Conservation (phyloP, 2,888 invertebrate genomes). For the Lypha dubia region DNA sequence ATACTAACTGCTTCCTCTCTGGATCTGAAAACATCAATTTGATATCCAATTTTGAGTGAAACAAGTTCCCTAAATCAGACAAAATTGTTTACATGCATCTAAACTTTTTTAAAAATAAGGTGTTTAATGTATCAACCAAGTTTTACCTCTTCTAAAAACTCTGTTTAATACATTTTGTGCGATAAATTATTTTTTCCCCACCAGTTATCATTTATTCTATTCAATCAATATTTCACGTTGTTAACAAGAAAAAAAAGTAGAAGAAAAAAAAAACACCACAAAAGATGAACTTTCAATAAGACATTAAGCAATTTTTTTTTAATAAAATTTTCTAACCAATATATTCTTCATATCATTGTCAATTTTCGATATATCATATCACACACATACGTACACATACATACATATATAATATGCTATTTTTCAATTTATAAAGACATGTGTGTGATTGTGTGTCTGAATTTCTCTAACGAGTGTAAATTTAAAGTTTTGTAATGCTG, state of each 20-base stretch:
- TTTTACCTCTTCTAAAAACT: slow-evolving; percentile 12
- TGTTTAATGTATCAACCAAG: too few species aligned
- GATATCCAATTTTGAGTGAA: too few species aligned
- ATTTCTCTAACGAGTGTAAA: slow-evolving; percentile 34
- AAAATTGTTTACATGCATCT: too few species aligned
- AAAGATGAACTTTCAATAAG: slow-evolving; percentile 65
- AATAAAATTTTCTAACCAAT: slow-evolving; percentile 43
- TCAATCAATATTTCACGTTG: slow-evolving; percentile 38
- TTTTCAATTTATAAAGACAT: neutral
- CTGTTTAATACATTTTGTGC: neutral
- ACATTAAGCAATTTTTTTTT: slow-evolving; percentile 24
- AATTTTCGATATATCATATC: slow-evolving; percentile 47
- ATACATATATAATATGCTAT: slow-evolving; percentile 14
- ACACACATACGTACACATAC: too few species aligned
- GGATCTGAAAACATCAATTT: too few species aligned
- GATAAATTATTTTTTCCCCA: slow-evolving; percentile 10
- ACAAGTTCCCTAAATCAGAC: too few species aligned
- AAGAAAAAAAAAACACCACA: slow-evolving; percentile 14
- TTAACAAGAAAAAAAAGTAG: slow-evolving; percentile 31
- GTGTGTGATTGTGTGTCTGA: neutral
- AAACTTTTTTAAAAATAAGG: slow-evolving; percentile 1
- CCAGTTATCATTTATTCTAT: slow-evolving; percentile 33
- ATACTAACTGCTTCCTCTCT: too few species aligned
- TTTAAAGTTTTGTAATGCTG: slow-evolving; percentile 35
- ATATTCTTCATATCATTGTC: slow-evolving; percentile 47